Evolutionary conservation across 2,113 vertebrate genomes (phyloP).

Genomic region (Pygoscelis antarcticus): DNA sequence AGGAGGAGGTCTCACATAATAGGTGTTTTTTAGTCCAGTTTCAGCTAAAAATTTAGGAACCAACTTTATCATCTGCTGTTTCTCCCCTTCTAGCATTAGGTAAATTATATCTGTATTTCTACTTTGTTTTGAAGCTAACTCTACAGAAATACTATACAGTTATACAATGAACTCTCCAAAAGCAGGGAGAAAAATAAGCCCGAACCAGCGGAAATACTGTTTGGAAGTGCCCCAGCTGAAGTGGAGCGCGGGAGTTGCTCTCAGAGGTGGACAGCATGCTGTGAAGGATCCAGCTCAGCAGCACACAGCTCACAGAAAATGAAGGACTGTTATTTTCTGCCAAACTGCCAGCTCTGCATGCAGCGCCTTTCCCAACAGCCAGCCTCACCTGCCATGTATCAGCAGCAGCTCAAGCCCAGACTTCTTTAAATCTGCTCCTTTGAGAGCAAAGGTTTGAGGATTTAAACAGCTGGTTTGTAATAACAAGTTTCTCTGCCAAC

Average conservation of each 20-base stretch:
- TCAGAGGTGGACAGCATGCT: rapidly evolving
- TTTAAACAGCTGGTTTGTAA: not conserved
- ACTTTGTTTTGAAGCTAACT: not conserved
- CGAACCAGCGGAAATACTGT: not conserved
- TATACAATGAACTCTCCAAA: not conserved
- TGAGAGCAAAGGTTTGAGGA: not conserved
- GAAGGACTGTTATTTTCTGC: not conserved
- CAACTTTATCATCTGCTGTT: not conserved
- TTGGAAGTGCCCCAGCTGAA: not conserved
- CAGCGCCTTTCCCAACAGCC: not conserved
- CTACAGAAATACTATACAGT: not conserved
- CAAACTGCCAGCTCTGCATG: not conserved
- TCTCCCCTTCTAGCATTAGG: not conserved
- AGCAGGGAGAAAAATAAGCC: not conserved
- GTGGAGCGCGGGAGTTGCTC: not conserved
- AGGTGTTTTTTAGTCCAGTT: not conserved
- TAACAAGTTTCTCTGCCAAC: not conserved
- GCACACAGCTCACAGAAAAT: not conserved
- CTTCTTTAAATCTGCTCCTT: not conserved
- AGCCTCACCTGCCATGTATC: not conserved
- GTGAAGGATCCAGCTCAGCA: not conserved
- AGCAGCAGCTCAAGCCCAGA: not conserved
- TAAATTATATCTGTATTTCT: not conserved
- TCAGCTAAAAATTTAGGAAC: not conserved
- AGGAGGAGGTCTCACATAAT: not conserved